Percentiles rank a stretch among this genome's conserved stretches.
Conservation (phyloP, 2,113 vertebrate species). For the Ochotona curzoniae region DNA sequence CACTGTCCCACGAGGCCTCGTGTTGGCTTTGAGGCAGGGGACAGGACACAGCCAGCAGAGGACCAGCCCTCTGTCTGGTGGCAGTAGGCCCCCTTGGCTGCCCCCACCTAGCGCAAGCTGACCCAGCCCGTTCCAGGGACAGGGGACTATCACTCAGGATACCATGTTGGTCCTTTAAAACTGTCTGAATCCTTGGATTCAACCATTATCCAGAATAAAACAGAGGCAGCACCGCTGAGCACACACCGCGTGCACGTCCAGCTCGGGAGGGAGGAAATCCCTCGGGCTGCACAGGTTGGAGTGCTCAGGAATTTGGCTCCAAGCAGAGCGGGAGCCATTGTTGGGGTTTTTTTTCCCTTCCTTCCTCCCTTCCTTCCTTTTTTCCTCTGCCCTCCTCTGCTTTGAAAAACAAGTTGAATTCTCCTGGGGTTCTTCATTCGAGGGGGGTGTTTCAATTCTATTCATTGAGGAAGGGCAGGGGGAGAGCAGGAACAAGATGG, state of each 20-base stretch:
- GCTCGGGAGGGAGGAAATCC: neutral
- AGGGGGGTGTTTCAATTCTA: slow-evolving; percentile 43
- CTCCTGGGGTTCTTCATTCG: slow-evolving; percentile 62
- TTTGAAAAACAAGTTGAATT: slow-evolving; percentile 74
- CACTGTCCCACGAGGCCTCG: neutral
- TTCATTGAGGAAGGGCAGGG: neutral
- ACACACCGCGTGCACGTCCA: neutral
- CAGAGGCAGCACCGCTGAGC: neutral
- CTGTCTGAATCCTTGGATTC: neutral
- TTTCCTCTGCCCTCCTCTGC: neutral
- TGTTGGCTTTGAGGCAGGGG: rapidly evolving
- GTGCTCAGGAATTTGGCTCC: neutral
- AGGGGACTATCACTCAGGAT: too few relatives aligned
- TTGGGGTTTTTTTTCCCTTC: slow-evolving; percentile 3
- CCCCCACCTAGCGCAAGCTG: neutral
- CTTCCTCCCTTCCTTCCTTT: slow-evolving; percentile 28
- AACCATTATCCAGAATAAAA: slow-evolving; percentile 40
- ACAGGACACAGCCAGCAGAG: rapidly evolving
- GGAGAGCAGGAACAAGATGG: neutral
- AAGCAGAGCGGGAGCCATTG: slow-evolving; percentile 3
- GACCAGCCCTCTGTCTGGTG: neutral
- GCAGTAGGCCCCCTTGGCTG: too few relatives aligned
- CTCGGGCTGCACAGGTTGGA: neutral
- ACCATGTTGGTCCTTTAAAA: too few relatives aligned
- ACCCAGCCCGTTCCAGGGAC: too few relatives aligned